Evolutionary conservation across 2,797 vertebrate genomes (phyloP), one percentile per base, ranked within the genome.

Genomic region (Heterohyrax brucei): DNA sequence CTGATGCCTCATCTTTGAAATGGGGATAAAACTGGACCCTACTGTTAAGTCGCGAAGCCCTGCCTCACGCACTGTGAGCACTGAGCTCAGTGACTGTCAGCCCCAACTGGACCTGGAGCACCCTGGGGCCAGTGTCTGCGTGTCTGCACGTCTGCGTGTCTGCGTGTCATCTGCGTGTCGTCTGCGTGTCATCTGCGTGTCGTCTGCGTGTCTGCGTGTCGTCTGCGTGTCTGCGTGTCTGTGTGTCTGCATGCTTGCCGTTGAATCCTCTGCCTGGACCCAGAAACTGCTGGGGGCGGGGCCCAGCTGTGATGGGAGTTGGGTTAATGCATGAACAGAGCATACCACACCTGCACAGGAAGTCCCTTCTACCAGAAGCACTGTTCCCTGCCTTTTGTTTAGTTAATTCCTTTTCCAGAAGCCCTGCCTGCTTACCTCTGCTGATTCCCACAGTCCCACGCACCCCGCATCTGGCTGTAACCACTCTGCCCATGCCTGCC

Each of bases 341-440:
- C 21, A 39, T 39, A 22, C n/a, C 56, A 30, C 4, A 12, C 75
- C 72, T 39, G 70, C 53, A 44, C n/a, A 81, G 44, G 48, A 22
- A 1, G 30, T 59, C 76, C 72, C 46, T 30, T 82, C 30, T 4
- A 39, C 39, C 62, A 33, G 21, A 89, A 70, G 78, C 28, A 28
- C 64, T 48, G 8, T 83, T 61, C 56, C 72, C 48, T 91, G 28
- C 59, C n/a, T 83, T 76, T 44, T 50, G 56, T 48, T 28, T 70
- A 14, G 26, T 62, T 66, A 48, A 64, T 21, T 39, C 22, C 19
- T 90, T 59, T n/a, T 84, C 53, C 14, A n/a, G 66, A 96, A 94
- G 80, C 39, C 50, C 18, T 81, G 26, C 13, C 14, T 16, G 8
- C 14, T 18, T 21, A 33, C n/a, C 18, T 19, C 5, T 72, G 6